These are phyloP conservation scores for Drosophila novamexicana DNA, from an alignment of 1,140 invertebrate genomes.

Conservation along the genomic window DNA sequence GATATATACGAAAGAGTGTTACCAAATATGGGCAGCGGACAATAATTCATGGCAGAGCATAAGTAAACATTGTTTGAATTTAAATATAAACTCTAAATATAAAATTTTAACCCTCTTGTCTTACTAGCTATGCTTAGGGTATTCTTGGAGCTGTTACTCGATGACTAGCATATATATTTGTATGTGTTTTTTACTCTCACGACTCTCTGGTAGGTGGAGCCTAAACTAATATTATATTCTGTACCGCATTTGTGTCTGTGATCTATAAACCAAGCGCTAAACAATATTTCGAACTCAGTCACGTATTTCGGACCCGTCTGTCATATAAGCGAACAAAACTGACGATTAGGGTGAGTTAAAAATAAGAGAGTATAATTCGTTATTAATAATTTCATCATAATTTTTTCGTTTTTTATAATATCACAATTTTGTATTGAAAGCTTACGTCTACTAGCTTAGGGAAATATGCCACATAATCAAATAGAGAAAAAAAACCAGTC, in stretches of 20 bases:
- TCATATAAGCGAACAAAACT: constrained; percentile 16
- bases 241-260: neutral
- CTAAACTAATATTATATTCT: constrained; percentile 1
- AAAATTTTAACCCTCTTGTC: too few relatives aligned
- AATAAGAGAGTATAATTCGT: constrained; percentile 1
- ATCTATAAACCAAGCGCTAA: constrained; percentile 1
- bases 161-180: neutral
- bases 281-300: constrained; percentile 9
- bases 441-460: constrained; percentile 58
- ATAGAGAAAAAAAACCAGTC: constrained; percentile 25
- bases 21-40: too few relatives aligned
- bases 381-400: constrained; percentile 21
- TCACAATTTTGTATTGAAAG: constrained; percentile 65
- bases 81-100: too few relatives aligned
- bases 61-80: too few relatives aligned
- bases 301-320: constrained; percentile 10
- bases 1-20: too few relatives aligned
- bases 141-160: neutral
- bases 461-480: constrained; percentile 68
- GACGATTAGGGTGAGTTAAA: constrained; percentile 3
- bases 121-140: neutral
- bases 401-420: constrained; percentile 54
- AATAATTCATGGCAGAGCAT: too few relatives aligned
- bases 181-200: neutral
- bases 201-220: neutral